Percentiles rank a stretch among this genome's conserved stretches.
Evolutionary conservation across 2,113 vertebrate genomes (phyloP).

Genomic region (Daboia siamensis): DNA sequence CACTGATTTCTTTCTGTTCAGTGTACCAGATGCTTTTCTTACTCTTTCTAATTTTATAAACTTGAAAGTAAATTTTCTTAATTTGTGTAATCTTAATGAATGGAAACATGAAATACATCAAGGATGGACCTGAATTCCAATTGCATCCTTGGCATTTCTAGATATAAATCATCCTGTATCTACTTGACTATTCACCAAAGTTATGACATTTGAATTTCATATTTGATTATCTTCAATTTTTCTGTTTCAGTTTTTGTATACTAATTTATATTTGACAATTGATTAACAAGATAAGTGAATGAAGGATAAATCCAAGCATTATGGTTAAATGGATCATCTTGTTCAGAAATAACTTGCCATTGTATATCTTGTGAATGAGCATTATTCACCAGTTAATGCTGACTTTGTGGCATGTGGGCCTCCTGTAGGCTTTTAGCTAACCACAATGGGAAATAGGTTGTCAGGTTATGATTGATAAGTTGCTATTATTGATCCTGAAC

Average conservation of each 20-base stretch:
- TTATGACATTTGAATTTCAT: neutral
- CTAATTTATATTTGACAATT: neutral
- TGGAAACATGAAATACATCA: neutral
- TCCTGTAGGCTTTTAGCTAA: neutral
- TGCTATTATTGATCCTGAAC: neutral
- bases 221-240: neutral
- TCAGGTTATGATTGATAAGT: neutral
- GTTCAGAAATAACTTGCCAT: neutral
- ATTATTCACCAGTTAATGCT: neutral
- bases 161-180: neutral
- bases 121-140: neutral
- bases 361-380: neutral
- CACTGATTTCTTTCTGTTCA: neutral
- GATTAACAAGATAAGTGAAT: neutral
- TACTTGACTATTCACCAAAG: neutral
- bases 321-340: neutral
- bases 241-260: neutral
- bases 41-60: slow-evolving; percentile 5
- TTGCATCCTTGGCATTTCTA: neutral
- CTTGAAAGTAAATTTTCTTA: neutral
- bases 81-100: slow-evolving; percentile 1
- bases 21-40: slow-evolving; percentile 4
- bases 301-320: neutral
- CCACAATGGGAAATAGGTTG: neutral
- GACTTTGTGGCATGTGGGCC: neutral